These are phyloP conservation scores for Thryonomys swinderianus DNA, from an alignment of 2,113 vertebrate species.

Conservation along the genomic window DNA sequence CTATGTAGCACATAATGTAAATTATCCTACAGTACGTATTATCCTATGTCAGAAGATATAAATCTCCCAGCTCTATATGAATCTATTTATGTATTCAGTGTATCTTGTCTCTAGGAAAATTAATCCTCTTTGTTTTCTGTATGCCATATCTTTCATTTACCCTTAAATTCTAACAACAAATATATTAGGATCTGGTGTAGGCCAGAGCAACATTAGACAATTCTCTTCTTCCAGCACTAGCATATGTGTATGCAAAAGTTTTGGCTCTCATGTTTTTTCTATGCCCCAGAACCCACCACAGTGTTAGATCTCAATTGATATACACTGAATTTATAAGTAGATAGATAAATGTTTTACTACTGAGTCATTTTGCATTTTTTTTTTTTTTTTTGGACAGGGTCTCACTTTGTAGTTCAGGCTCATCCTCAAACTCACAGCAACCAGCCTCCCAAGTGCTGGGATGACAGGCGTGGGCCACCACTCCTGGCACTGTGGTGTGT, in stretches of 20 bases:
- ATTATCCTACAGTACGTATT: not conserved
- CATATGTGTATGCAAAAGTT: not conserved
- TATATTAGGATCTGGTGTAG: not conserved
- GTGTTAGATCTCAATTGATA: not conserved
- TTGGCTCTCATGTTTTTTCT: not conserved
- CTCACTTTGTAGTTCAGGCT: too few species aligned
- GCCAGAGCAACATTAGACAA: not conserved
- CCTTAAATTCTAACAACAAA: conserved; percentile 19
- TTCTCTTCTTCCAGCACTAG: not conserved
- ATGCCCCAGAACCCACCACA: not conserved
- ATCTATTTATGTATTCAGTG: not conserved
- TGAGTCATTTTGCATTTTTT: too few species aligned
- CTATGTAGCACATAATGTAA: not conserved
- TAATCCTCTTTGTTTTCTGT: not conserved
- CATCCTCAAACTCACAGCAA: too few species aligned
- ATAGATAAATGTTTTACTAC: not conserved
- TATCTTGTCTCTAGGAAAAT: not conserved
- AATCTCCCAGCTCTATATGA: not conserved
- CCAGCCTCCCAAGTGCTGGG: too few species aligned
- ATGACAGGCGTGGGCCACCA: too few species aligned
- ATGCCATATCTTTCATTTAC: not conserved
- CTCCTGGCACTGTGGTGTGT: too few species aligned
- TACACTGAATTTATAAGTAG: not conserved
- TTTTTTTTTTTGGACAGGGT: too few species aligned
- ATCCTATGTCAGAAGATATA: not conserved